Evolutionary conservation across 1,140 invertebrate species (phyloP).

Genomic region (Plodia interpunctella): DNA sequence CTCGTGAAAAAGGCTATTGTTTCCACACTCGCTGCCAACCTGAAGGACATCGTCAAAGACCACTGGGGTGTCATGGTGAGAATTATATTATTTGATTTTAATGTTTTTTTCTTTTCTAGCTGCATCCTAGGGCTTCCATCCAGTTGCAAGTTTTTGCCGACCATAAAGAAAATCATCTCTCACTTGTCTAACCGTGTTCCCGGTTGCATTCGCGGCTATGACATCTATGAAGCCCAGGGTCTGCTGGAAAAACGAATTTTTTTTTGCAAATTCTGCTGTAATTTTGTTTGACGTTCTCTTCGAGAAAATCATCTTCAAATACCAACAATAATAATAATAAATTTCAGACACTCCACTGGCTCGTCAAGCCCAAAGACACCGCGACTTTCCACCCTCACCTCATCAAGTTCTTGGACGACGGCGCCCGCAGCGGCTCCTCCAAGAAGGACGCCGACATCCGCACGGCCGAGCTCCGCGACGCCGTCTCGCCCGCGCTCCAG

Average conservation of each 20-base stretch:
- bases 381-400: slow-evolving; percentile 86
- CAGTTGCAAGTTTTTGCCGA: no score
- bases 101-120: neutral
- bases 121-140: no score
- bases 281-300: no score
- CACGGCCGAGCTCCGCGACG: slow-evolving; percentile 84
- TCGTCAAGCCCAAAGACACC: slow-evolving; percentile 87
- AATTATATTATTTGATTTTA: no score
- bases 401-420: slow-evolving; percentile 83
- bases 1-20: slow-evolving; percentile 90
- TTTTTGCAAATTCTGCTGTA: no score
- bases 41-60: slow-evolving; percentile 84
- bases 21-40: slow-evolving; percentile 84
- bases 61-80: slow-evolving; percentile 84
- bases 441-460: slow-evolving; percentile 88
- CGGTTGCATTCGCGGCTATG: no score
- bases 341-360: slow-evolving; percentile 83
- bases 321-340: neutral
- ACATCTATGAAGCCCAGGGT: no score
- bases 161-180: no score
- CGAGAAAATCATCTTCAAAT: no score
- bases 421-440: slow-evolving; percentile 83
- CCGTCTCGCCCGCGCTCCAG: slow-evolving; percentile 81
- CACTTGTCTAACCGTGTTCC: no score
- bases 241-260: no score